A percentile compares a stretch with the other conserved stretches of the same genome.
These are phyloP conservation scores for Heliconius eleuchia DNA, from an alignment of 1,140 invertebrate species.

Conservation along the genomic window DNA sequence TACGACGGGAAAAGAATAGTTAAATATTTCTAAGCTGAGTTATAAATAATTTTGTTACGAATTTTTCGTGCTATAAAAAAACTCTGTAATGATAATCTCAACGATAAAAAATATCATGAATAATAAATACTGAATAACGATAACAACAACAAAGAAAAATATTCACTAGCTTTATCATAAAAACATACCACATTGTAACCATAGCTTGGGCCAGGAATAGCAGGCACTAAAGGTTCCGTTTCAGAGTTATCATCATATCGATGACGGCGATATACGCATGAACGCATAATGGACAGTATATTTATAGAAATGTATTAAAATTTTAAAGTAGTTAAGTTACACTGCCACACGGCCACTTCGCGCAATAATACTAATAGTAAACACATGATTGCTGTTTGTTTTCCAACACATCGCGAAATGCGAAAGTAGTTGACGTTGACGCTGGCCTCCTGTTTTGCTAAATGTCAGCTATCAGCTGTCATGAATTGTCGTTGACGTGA, in stretches of 20 bases:
- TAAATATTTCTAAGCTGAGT: no score
- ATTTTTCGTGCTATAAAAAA: background rate
- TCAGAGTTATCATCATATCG: constrained; percentile 43
- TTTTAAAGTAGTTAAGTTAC: background rate
- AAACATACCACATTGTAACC: constrained; percentile 36
- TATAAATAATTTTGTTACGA: no score
- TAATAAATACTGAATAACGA: background rate
- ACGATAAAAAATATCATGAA: background rate
- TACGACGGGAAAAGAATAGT: no score
- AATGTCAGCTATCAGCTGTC: background rate
- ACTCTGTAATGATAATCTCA: background rate
- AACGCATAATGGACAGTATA: constrained; percentile 34
- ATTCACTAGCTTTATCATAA: background rate
- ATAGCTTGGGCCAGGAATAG: constrained; percentile 38
- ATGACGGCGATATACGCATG: constrained; percentile 33
- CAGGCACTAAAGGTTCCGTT: constrained; percentile 45
- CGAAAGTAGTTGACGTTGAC: constrained; percentile 11
- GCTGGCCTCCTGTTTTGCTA: background rate
- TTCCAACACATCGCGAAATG: background rate
- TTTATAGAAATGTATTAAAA: constrained; percentile 7
- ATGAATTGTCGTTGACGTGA: background rate
- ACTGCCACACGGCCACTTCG: background rate
- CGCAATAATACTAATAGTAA: background rate
- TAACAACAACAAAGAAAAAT: background rate
- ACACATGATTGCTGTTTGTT: background rate